A percentile compares a stretch with the other conserved stretches of the same genome.
These are phyloP conservation scores for Epirrhoe tristata DNA, from an alignment of 2,888 invertebrate species.

Conservation along the genomic window DNA sequence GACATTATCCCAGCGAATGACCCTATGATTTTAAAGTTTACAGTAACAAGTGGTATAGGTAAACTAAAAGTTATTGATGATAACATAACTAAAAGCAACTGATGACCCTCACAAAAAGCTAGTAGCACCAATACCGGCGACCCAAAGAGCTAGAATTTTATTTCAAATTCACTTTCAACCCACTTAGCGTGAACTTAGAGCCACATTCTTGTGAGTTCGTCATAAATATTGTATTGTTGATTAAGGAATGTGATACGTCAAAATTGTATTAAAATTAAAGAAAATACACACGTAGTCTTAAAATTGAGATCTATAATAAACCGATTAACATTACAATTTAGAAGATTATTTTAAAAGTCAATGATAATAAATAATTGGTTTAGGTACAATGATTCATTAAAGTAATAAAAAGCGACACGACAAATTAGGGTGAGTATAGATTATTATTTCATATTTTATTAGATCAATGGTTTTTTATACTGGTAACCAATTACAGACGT, in stretches of 20 bases:
- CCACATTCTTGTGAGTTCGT: slow-evolving; percentile 40
- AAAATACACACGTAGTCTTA: slow-evolving; percentile 10
- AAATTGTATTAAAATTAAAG: slow-evolving; percentile 1
- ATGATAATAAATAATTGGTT: no score
- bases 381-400: no score
- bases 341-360: no score
- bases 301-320: slow-evolving; percentile 27
- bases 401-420: no score
- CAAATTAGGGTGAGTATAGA: no score
- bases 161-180: slow-evolving; percentile 45
- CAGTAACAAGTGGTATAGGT: not conserved
- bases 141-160: slow-evolving; percentile 41
- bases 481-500: no score
- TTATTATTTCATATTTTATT: no score
- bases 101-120: slow-evolving; percentile 9
- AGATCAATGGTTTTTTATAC: no score
- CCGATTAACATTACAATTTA: no score
- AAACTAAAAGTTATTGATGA: no score
- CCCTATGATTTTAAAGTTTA: not conserved
- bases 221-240: slow-evolving; percentile 22
- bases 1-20: no score
- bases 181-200: slow-evolving; percentile 31
- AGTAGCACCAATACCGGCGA: slow-evolving; percentile 41
- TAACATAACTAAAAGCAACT: not conserved
- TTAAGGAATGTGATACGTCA: slow-evolving; percentile 20